Percentiles rank a stretch among this genome's conserved stretches.
phyloP scores from a whole-genome alignment of 2,113 vertebrate species.

The Dipodomys spectabilis region DNA sequence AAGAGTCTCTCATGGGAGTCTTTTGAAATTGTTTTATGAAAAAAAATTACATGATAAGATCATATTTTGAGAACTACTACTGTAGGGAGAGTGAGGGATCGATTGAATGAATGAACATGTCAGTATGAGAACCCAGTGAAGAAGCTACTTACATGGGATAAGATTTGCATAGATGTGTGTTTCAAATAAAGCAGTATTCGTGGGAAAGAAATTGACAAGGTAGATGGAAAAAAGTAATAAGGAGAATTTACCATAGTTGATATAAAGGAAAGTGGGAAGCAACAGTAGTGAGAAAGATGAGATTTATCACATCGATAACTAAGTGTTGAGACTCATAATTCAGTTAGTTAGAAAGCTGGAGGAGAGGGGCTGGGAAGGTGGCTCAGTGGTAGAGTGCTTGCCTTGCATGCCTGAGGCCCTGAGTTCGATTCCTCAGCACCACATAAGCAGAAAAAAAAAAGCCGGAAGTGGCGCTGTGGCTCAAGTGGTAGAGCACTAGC shows the following conservation, averaged over 20 bases:
- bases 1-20: background rate
- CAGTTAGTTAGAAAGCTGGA: background rate
- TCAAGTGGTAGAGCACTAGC: no score
- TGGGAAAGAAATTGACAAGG: background rate
- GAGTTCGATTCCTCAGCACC: no score
- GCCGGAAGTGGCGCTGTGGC: no score
- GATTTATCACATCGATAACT: background rate
- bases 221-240: background rate
- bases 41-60: background rate
- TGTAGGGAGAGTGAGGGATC: background rate
- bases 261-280: background rate
- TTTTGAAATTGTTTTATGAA: background rate
- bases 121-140: background rate
- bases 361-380: no score
- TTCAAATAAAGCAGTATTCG: background rate
- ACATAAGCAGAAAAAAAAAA: no score
- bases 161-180: background rate
- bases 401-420: no score
- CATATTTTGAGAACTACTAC: background rate
- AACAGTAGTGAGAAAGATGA: background rate
- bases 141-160: background rate
- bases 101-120: background rate
- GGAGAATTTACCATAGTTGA: background rate
- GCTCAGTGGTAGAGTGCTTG: no score
- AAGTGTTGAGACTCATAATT: background rate